These are phyloP conservation scores for Talpa occidentalis DNA, from an alignment of 2,113 vertebrate genomes.

Conservation along the genomic window DNA sequence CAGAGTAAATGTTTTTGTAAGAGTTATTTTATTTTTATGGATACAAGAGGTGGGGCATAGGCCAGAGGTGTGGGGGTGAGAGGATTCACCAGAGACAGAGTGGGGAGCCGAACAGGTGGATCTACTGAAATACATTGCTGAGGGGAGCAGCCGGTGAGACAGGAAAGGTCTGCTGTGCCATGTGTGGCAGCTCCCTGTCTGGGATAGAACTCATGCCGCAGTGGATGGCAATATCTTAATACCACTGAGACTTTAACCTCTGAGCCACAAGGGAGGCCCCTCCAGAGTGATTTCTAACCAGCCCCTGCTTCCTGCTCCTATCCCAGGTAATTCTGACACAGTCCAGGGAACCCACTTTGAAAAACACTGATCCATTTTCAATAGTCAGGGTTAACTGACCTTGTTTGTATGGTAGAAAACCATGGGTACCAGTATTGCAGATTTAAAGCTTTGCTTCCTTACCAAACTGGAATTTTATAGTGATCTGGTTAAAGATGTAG, in stretches of 20 bases:
- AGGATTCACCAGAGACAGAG: too few species aligned
- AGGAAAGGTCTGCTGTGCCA: too few species aligned
- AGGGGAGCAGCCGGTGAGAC: too few species aligned
- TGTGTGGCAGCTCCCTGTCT: too few species aligned
- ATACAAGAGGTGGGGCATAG: too few species aligned
- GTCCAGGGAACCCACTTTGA: neutral
- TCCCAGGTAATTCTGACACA: neutral
- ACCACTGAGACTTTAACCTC: neutral
- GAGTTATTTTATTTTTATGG: too few species aligned
- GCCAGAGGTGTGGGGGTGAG: too few species aligned
- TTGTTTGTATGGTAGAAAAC: neutral
- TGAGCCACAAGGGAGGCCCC: neutral
- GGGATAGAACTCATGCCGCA: too few species aligned
- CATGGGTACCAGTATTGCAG: neutral
- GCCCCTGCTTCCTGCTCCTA: neutral
- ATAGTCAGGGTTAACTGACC: neutral
- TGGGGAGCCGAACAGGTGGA: too few species aligned
- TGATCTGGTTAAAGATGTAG: neutral
- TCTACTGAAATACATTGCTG: neutral
- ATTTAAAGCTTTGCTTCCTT: neutral
- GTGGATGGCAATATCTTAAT: too few species aligned
- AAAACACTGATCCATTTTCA: neutral
- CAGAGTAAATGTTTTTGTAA: too few species aligned
- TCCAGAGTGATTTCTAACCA: neutral
- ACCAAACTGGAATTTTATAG: neutral